phyloP scores from a whole-genome alignment of 1,140 invertebrate genomes.

The Drosophila kepulauana region DNA sequence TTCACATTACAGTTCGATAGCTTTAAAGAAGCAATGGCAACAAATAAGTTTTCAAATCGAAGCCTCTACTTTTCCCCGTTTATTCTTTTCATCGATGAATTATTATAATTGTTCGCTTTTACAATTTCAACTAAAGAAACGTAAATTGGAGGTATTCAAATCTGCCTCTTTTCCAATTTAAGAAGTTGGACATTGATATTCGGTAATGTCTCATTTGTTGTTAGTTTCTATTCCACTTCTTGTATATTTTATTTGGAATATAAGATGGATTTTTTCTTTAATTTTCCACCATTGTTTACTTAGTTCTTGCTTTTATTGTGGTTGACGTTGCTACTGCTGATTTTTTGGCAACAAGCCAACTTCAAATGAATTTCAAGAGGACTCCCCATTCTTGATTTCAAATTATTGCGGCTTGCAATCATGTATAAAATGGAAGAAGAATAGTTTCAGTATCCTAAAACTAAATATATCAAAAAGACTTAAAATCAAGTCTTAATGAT shows the following conservation, averaged over 20 bases:
- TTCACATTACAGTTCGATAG: not conserved
- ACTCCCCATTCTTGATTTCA: no score
- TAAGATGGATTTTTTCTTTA: conserved; percentile 71
- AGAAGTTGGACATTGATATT: conserved; percentile 65
- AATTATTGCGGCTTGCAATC: no score
- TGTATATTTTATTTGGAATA: conserved; percentile 60
- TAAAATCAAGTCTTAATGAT: no score
- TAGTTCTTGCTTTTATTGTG: conserved; percentile 49
- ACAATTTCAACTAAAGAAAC: not conserved
- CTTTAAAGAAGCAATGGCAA: not conserved
- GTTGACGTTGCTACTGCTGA: conserved; percentile 47
- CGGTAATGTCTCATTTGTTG: conserved; percentile 55
- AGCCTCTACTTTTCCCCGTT: not conserved
- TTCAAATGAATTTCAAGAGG: no score
- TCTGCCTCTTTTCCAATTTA: conserved; percentile 38
- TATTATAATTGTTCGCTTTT: not conserved
- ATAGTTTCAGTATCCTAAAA: no score
- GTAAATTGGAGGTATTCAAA: no score
- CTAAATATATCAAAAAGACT: no score
- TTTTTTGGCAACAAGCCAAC: conserved; percentile 48
- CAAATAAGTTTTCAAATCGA: conserved; percentile 19
- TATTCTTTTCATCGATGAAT: not conserved
- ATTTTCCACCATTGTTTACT: conserved; percentile 47
- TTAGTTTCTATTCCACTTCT: conserved; percentile 31
- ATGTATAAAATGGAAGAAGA: no score